Conservation (phyloP, 2,888 invertebrate genomes). For the Hoplodrina blanda region DNA sequence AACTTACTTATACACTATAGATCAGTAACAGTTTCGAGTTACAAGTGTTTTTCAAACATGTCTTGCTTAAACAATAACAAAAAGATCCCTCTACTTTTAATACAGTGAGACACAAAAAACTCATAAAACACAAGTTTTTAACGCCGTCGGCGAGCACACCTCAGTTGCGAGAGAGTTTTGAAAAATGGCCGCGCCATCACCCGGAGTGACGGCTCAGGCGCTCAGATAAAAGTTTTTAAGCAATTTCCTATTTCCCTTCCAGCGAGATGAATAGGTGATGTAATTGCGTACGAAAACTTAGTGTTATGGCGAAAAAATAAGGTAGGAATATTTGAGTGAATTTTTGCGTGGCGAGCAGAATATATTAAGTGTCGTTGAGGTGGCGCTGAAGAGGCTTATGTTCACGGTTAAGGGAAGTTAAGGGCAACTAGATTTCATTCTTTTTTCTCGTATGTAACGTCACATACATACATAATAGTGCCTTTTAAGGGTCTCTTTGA, state of each 20-base stretch:
- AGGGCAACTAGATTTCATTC: too few relatives aligned
- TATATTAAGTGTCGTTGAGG: not conserved
- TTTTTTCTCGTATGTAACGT: too few relatives aligned
- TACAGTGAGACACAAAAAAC: slow-evolving; percentile 44
- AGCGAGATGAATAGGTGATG: slow-evolving; percentile 64
- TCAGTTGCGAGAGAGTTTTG: slow-evolving; percentile 56
- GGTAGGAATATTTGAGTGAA: not conserved
- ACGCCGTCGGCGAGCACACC: slow-evolving; percentile 61
- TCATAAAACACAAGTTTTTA: slow-evolving; percentile 62
- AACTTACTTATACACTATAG: not conserved
- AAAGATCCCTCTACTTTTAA: slow-evolving; percentile 39
- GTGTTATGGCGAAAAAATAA: slow-evolving; percentile 47
- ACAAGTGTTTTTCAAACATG: not conserved
- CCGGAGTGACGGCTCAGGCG: slow-evolving; percentile 54
- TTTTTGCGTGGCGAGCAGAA: not conserved
- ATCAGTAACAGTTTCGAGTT: not conserved
- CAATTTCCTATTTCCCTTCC: slow-evolving; percentile 66
- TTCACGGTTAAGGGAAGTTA: too few relatives aligned
- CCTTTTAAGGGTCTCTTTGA: too few relatives aligned
- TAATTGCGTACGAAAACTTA: slow-evolving; percentile 60
- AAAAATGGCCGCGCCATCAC: slow-evolving; percentile 64
- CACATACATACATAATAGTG: too few relatives aligned
- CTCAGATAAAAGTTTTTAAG: slow-evolving; percentile 68
- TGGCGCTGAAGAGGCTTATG: not conserved
- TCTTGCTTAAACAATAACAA: slow-evolving; percentile 3